A percentile compares a stretch with the other conserved stretches of the same genome.
phyloP scores from a whole-genome alignment of 2,888 invertebrate species.

The Cenopis cana region DNA sequence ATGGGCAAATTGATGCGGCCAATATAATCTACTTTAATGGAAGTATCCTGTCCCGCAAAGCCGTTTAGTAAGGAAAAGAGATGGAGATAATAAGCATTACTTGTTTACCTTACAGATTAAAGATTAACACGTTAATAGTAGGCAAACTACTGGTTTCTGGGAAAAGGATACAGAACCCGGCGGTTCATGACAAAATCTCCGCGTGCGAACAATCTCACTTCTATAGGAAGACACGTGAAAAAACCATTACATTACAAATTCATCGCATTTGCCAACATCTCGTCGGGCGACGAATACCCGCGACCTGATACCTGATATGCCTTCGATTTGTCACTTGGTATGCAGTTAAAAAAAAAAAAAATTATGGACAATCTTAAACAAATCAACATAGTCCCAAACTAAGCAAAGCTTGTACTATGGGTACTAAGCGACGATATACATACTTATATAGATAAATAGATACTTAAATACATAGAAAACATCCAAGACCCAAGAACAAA shows the following conservation, averaged over 20 bases:
- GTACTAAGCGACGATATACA: no score
- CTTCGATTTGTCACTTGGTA: not conserved
- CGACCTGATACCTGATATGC: not conserved
- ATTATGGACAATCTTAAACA: no score
- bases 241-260: no score
- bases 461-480: no score
- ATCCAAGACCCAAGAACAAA: no score
- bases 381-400: no score
- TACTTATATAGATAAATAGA: no score
- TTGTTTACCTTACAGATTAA: not conserved
- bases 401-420: no score
- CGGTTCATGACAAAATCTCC: no score
- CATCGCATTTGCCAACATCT: not conserved
- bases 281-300: not conserved
- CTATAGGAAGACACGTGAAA: not conserved
- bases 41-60: constrained; percentile 17
- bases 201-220: not conserved
- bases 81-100: not conserved
- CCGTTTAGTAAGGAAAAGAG: constrained; percentile 7
- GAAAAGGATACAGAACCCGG: no score
- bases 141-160: no score
- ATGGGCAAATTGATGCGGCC: constrained; percentile 19
- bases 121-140: not conserved
- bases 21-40: constrained; percentile 14
- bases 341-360: no score